Percentiles rank a stretch among this genome's conserved stretches.
Conservation (phyloP, 2,113 vertebrate genomes). For the Pleuronectes platessa region DNA sequence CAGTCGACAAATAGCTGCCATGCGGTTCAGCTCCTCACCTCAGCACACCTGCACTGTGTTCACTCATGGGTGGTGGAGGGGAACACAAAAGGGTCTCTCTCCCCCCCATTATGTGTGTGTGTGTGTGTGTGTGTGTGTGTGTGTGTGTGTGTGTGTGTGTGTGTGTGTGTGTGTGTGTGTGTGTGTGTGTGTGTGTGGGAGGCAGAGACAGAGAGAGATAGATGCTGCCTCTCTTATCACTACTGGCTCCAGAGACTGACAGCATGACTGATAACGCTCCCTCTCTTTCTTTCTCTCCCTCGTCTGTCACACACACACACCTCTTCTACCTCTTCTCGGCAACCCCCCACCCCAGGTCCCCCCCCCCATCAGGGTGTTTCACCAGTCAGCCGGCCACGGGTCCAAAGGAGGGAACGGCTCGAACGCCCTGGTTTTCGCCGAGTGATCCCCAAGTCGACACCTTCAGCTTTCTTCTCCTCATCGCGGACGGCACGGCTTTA, state of each 20-base stretch:
- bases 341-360: background rate
- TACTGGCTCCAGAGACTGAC: conserved; percentile 68
- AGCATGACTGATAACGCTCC: conserved; percentile 71
- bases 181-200: conserved; percentile 32
- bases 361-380: background rate
- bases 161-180: conserved; percentile 30
- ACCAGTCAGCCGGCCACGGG: conserved; percentile 28
- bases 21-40: conserved; percentile 39
- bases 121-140: conserved; percentile 29
- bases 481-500: conserved; percentile 45
- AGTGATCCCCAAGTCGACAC: no score
- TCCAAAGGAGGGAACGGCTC: conserved; percentile 37
- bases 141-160: conserved; percentile 30
- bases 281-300: conserved; percentile 32
- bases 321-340: conserved; percentile 15
- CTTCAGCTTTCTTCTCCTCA: conserved; percentile 13
- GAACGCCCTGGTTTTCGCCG: conserved; percentile 18
- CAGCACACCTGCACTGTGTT: conserved; percentile 65
- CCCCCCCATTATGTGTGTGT: conserved; percentile 4
- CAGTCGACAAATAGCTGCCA: conserved; percentile 62
- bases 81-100: conserved; percentile 61
- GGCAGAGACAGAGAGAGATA: conserved; percentile 43
- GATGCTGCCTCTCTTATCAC: conserved; percentile 68
- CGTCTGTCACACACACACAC: conserved; percentile 35
- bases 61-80: conserved; percentile 58